Evolutionary conservation across 2,888 invertebrate genomes (phyloP).

Genomic region (Melanostoma mellinum): DNA sequence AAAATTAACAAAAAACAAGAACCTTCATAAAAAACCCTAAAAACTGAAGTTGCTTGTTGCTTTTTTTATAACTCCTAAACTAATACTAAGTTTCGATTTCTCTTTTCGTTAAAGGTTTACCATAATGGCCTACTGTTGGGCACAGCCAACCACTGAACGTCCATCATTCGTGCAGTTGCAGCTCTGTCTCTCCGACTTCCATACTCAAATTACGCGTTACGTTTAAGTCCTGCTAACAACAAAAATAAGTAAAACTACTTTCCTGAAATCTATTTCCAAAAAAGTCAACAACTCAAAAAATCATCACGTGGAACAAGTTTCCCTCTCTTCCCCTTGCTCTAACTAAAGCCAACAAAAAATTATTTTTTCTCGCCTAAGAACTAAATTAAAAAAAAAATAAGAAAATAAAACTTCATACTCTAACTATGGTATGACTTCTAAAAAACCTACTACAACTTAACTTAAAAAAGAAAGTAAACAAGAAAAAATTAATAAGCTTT

Average conservation of each 20-base stretch:
- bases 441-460: constrained; percentile 4
- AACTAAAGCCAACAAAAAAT: constrained; percentile 1
- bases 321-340: not conserved
- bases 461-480: not conserved
- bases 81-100: not conserved
- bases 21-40: too few relatives aligned
- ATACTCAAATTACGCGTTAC: constrained; percentile 93
- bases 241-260: not conserved
- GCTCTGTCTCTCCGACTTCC: constrained; percentile 92
- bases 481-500: constrained; percentile 49
- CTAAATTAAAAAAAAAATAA: constrained; percentile 9
- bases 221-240: constrained; percentile 83
- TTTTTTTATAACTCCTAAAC: not conserved
- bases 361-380: constrained; percentile 29
- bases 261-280: constrained; percentile 4
- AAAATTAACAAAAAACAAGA: too few relatives aligned
- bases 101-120: constrained; percentile 85
- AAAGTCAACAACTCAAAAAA: constrained; percentile 9
- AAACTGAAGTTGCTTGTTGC: not conserved
- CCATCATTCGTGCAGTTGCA: constrained; percentile 92
- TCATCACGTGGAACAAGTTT: constrained; percentile 13
- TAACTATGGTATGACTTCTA: constrained; percentile 33
- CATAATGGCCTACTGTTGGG: constrained; percentile 97
- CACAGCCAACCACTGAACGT: constrained; percentile 91
- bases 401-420: constrained; percentile 26